Evolutionary conservation across 53 echinoderm and acorn worm species (phyloP).

Genomic region (Echinarachnius parma): DNA sequence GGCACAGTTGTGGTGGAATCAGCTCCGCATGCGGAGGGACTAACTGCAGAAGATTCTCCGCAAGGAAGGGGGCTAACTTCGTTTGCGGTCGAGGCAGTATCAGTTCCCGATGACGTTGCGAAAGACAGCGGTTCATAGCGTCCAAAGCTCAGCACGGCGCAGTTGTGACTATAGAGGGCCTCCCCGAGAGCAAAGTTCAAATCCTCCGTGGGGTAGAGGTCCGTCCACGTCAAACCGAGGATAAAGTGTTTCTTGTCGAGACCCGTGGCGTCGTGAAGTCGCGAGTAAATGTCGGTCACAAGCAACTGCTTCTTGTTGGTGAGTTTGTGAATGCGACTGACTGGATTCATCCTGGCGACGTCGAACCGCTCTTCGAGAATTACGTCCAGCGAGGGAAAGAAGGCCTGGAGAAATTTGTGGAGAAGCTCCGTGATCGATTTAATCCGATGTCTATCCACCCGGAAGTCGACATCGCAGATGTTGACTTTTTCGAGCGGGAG

Average conservation of each 20-base stretch:
- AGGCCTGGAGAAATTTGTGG: constrained; percentile 36
- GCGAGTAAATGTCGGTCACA: constrained; percentile 68
- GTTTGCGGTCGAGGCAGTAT: too few relatives aligned
- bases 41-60: too few relatives aligned
- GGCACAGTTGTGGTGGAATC: too few relatives aligned
- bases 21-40: too few relatives aligned
- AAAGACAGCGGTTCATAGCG: constrained; percentile 74
- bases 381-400: constrained; percentile 68
- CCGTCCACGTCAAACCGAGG: constrained; percentile 90
- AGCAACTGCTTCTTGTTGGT: constrained; percentile 75
- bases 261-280: constrained; percentile 54
- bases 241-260: constrained; percentile 57
- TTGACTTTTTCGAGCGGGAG: constrained; percentile 65
- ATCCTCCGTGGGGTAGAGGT: constrained; percentile 82
- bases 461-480: constrained; percentile 38
- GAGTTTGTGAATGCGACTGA: constrained; percentile 53
- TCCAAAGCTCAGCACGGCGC: constrained; percentile 85
- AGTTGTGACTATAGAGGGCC: constrained; percentile 58
- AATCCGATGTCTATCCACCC: too few relatives aligned
- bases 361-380: constrained; percentile 45
- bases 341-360: constrained; percentile 36
- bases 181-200: constrained; percentile 95
- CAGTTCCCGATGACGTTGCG: too few relatives aligned
- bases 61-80: too few relatives aligned
- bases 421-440: constrained; percentile 34